Evolutionary conservation across 2,797 vertebrate genomes (phyloP), one percentile per base, ranked within the genome.

Genomic region (Cyclopterus lumpus): DNA sequence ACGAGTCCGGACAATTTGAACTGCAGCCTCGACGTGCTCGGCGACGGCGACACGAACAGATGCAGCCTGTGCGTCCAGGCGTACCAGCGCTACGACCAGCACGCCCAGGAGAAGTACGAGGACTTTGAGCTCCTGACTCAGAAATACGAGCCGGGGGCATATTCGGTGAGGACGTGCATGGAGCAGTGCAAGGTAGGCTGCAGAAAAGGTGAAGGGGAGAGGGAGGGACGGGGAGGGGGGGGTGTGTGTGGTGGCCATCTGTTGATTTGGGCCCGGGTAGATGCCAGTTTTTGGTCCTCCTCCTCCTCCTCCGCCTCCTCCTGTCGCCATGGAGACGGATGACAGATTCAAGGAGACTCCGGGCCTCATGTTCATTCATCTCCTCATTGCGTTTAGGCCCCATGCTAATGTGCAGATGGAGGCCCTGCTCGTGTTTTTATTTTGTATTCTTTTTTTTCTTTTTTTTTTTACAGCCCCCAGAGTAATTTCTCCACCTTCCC

Each of bases 81-180:
- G 90, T 99, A 96, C 94, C 97, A 96, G 87, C 95, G 95, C 93
- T 97, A 97, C 85, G 98, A 99, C 94, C 96, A 96, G 95, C 96
- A 98, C 93, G 97, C 97, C 87, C 97, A 96, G 95, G 98, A 99
- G 95, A 98, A 98, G 86, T 98, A 98, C 85, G 96, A 97, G 89
- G 98, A 99, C 95, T 99, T 99, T 89, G 97, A 99, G 93, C 93
- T 95, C 81, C 95, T 97, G 93, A 94, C 96, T 85, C 96, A 96
- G 86, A 98, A 98, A 87, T 99, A 98, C 54, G 97, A 98, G 87
- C 97, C 96, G 84, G 95, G 96, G 88, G 95, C 95, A 80, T 99
- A 98, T 94, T 99, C 98, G 34, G 98, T 99, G 91, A 96, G 97
- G 92, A 98, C 97, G 68, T 98, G 98, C 90, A 97, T 98, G 78